Base-by-base conservation (phyloP, 2,797 vertebrate species). In the Phoeniculus purpureus region DNA sequence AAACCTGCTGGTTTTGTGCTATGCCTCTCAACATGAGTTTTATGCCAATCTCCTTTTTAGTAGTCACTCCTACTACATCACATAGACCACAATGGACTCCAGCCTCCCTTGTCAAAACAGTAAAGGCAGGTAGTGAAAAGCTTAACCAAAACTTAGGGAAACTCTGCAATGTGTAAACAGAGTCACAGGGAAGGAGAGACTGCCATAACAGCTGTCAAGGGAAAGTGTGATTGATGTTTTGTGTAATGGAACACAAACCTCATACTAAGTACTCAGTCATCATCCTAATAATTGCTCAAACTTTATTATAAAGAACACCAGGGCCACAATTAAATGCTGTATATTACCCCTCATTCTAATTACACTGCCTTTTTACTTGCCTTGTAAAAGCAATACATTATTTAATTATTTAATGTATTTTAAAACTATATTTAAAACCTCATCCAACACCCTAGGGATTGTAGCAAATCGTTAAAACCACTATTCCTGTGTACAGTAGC, bases 221-320 rank as follows among this genome's bases (percentile, higher is more conserved):
- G 68, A 95, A 92, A 47, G 50, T 90, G 80, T 94, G 93, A 96
- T 93, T 96, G 94, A 95, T 94, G 78, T 62, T 92, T 92, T 82
- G 59, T 91, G 62, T 87, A 92, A 92, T 87, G 79, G 72, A 96
- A 96, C 94, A 93, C 91, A 95, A 96, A 90, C 87, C 76, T 79
- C 66, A 85, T n/a, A 86, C 60, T 77, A 95, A 87, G 77, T 87
- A 87, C 51, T 93, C 92, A 95, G 51, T 94, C 92, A 94, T 94
- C 73, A 90, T 70, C 78, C 72, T 62, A 87, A 81, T 96, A 95
- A 95, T 95, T 95, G 92, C 81, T 92, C 68, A 89, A 94, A 89
- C 54, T 73, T 87, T 83, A 93, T 85, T 86, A 90, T 59, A 89
- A 93, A 90, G 85, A 87, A 95, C 92, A 79, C 61, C 55, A 84